Evolutionary conservation across 2,113 vertebrate genomes (phyloP).

Genomic region (Ceuthmochares aereus): DNA sequence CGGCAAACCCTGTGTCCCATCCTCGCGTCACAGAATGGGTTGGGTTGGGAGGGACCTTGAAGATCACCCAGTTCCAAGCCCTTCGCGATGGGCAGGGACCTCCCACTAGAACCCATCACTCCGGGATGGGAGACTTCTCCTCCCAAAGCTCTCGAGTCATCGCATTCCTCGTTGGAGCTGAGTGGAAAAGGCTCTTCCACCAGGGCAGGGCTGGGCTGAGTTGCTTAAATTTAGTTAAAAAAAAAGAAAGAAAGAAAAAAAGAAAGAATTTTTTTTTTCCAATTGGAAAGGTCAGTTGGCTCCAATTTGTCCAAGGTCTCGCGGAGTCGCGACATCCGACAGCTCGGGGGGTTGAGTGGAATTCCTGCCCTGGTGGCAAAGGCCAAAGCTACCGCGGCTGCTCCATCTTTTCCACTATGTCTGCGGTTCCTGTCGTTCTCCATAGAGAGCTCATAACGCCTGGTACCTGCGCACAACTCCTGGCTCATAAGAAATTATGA

Average conservation of each 20-base stretch:
- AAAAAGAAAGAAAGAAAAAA: not conserved
- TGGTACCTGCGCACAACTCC: conserved; percentile 74
- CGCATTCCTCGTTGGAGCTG: not conserved
- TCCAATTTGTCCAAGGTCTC: not conserved
- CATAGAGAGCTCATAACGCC: conserved; percentile 67
- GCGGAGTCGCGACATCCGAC: not conserved
- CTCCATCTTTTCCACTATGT: conserved; percentile 55
- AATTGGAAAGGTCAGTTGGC: not conserved
- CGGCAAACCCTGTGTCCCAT: not conserved
- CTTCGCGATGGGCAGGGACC: too few relatives aligned
- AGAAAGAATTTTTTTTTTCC: not conserved
- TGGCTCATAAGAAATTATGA: conserved; percentile 77
- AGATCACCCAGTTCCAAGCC: too few relatives aligned
- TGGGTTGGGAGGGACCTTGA: too few relatives aligned
- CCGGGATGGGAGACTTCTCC: not conserved
- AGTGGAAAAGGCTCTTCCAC: not conserved
- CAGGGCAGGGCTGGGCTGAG: not conserved
- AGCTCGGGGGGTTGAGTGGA: not conserved
- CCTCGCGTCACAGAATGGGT: not conserved
- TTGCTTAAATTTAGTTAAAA: not conserved
- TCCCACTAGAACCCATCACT: too few relatives aligned
- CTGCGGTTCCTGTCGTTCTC: conserved; percentile 73
- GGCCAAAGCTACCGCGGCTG: conserved; percentile 40
- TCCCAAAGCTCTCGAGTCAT: not conserved
- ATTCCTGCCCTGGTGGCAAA: conserved; percentile 5